A percentile compares a stretch with the other conserved stretches of the same genome.
Evolutionary conservation across 2,797 vertebrate genomes (phyloP).

Genomic region (Pampus argenteus): DNA sequence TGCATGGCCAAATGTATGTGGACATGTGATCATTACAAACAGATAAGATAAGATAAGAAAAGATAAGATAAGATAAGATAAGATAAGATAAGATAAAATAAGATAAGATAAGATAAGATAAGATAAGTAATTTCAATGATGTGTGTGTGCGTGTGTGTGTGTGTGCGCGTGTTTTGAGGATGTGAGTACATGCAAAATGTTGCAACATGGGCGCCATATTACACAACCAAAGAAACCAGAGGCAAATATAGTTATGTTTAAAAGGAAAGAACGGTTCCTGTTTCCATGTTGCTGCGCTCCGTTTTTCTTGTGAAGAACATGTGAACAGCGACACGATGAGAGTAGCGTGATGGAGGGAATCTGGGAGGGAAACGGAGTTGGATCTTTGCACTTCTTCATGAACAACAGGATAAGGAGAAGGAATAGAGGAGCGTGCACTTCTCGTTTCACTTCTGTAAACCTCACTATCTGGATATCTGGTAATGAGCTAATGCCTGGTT

Average conservation of each 20-base stretch:
- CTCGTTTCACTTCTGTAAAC: conserved; percentile 77
- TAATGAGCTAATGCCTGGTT: conserved; percentile 60
- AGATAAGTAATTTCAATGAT: conserved; percentile 12
- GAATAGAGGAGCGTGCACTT: conserved; percentile 57
- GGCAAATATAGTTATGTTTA: conserved; percentile 46
- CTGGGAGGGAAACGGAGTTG: conserved; percentile 9
- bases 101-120: too few species aligned
- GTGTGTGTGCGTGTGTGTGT: conserved; percentile 24
- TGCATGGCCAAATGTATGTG: too few species aligned
- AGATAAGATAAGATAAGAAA: too few species aligned
- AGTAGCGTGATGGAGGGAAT: conserved; percentile 15
- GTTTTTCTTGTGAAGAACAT: conserved; percentile 39
- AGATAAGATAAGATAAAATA: too few species aligned
- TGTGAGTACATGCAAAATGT: conserved; percentile 48
- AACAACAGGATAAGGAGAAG: conserved; percentile 54
- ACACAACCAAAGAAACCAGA: conserved; percentile 54
- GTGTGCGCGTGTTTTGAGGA: conserved; percentile 58
- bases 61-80: too few species aligned
- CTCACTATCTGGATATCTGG: conserved; percentile 44
- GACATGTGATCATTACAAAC: neutral
- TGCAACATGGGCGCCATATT: conserved; percentile 45
- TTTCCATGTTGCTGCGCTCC: conserved; percentile 54
- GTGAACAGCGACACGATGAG: conserved; percentile 32
- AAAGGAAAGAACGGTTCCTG: conserved; percentile 55
- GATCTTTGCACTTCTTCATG: conserved; percentile 47